Conservation (phyloP, 2,888 invertebrate genomes). For the Conus canariensis region DNA sequence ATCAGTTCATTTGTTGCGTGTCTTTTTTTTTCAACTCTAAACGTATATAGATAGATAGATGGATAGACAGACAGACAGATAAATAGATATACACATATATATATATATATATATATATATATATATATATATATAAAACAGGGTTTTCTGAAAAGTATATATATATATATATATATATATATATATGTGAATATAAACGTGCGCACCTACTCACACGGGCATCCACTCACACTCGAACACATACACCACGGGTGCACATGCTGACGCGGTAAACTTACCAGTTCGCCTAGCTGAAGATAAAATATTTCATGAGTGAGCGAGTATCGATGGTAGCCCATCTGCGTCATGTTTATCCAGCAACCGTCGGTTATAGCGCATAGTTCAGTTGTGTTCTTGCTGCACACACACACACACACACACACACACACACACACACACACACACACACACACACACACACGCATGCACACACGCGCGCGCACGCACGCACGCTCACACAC, state of each 20-base stretch:
- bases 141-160: no score
- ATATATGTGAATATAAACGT: no score
- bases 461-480: neutral
- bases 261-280: conserved; percentile 56
- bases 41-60: no score
- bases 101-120: no score
- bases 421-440: neutral
- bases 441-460: conserved; percentile 19
- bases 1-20: no score
- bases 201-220: no score
- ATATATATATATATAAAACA: no score
- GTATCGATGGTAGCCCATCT: conserved; percentile 69
- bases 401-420: neutral
- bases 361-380: conserved; percentile 67
- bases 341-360: conserved; percentile 74
- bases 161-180: no score
- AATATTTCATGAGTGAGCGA: conserved; percentile 75
- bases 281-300: conserved; percentile 72
- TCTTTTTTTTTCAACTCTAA: no score
- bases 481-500: neutral
- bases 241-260: neutral
- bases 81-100: no score
- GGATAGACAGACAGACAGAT: no score
- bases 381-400: conserved; percentile 37
- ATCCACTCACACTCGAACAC: no score